Evolutionary conservation across 1,140 invertebrate species (phyloP), one percentile per base, ranked within the genome.

Genomic region (Lanistes nyassanus): DNA sequence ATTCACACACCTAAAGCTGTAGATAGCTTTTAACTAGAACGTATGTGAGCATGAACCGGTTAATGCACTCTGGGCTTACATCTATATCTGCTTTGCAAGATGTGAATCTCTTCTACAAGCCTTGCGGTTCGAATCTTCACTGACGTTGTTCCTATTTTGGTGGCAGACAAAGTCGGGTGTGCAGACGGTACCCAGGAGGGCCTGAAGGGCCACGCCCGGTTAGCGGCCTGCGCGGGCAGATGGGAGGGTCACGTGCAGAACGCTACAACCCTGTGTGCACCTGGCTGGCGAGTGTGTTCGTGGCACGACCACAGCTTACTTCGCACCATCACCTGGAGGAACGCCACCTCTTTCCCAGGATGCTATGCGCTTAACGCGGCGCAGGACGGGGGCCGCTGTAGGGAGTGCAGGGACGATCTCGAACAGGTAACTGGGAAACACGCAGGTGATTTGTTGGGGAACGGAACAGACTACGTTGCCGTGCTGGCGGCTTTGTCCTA

Each of bases 341-440:
- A 85, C 0, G 88, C 87, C 13, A 79, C 81, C 26, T 75, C 76
- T 2, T 74, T 88, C 0, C 70, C 76, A 11, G 87, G 87, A 47
- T 89, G 87, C 76, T 87, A 82, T 71, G 85, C 84, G 23, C 83
- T 83, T 65, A 89, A 88, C 76, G 87, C 87, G 3, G 87, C 86
- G 2, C 85, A 88, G 53, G 87, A 88, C 80, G 85, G 84, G 7
- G 85, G 84, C 3, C 77, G 80, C 23, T 88, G 87, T 77, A 74
- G 79, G 34, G 83, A 86, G 66, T 87, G 86, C 75, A 34, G 77
- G 26, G 75, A 81, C n/a, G 66, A 74, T 29, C 36, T 74, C 26
- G 71, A 77, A 23, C 70, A 77, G 37, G 71, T 74, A 21, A 60
- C n/a, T 55, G 37, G 37, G n/a, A n/a, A n/a, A n/a, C n/a, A n/a